Evolutionary conservation across 2,797 vertebrate genomes (phyloP), one percentile per base, ranked within the genome.

Genomic region (Emys orbicularis): DNA sequence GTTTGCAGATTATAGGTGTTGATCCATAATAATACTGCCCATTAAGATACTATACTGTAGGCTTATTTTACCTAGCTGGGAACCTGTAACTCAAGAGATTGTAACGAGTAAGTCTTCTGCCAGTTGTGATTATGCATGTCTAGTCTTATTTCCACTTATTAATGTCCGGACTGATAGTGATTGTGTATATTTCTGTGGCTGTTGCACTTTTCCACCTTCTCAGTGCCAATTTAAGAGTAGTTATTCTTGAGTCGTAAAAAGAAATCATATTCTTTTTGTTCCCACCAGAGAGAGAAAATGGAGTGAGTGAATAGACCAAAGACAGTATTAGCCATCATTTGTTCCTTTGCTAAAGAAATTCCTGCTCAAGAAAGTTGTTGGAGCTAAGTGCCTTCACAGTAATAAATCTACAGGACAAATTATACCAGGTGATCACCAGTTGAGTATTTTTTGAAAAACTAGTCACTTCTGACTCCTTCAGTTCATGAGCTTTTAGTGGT

Each of bases 11-110:
- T 31, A 31, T 77, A 77, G 44, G 5, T 49, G 15, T 47, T 47
- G 12, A 76, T 76, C 27, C 88, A 74, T 87, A 94, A 86, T 83
- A 80, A 76, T 56, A 50, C 91, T 89, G 68, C n/a, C 68, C 68
- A 72, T 72, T 72, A 72, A 92, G 89, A 41, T 57, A 59, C 4
- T 89, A 7, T 72, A 8, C 7, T 80, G 1, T 9, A 77, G 77
- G 18, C 2, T 68, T 72, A 37, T 41, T 72, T 72, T 41, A 37
- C 65, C 10, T 72, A 23, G 21, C 19, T 72, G 65, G 65, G 54
- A 91, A 88, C 37, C n/a, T 27, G 12, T 74, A 56, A 81, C 29
- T 8, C 8, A 59, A 21, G 3, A 31, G 34, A 88, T 12, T 81
- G 52, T 87, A 10, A 0, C 5, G 21, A 59, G 4, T 53, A 68